phyloP scores from a whole-genome alignment of 1,140 invertebrate species.

The Wiebesia pumilae region DNA sequence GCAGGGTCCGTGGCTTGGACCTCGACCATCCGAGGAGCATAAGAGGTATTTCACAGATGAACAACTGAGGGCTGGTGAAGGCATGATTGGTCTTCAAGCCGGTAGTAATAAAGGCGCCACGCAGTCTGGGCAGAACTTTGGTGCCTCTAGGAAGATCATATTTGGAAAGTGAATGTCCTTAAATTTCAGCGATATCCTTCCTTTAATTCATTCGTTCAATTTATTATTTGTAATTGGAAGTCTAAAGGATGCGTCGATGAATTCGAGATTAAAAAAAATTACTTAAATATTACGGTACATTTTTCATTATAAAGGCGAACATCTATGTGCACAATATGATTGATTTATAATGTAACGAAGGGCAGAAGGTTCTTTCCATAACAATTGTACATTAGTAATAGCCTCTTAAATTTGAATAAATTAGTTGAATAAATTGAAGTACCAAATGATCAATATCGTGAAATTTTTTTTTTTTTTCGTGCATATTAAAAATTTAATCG shows the following conservation, averaged over 20 bases:
- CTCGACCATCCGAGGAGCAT: slow-evolving; percentile 92
- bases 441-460: too few species aligned
- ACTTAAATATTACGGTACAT: too few species aligned
- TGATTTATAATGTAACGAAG: too few species aligned
- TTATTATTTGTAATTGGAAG: neutral
- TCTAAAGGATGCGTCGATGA: too few species aligned
- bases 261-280: too few species aligned
- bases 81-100: slow-evolving; percentile 94
- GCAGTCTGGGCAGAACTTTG: slow-evolving; percentile 94
- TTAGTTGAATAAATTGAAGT: slow-evolving; percentile 28
- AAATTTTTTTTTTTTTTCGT: too few species aligned
- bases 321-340: too few species aligned
- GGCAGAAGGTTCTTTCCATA: too few species aligned
- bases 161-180: slow-evolving; percentile 83
- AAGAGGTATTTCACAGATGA: slow-evolving; percentile 94
- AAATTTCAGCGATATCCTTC: neutral
- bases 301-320: too few species aligned
- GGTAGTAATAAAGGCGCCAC: slow-evolving; percentile 97
- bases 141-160: slow-evolving; percentile 91
- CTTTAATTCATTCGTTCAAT: neutral
- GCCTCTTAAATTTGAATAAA: neutral
- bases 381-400: too few species aligned
- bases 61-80: slow-evolving; percentile 91
- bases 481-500: too few species aligned
- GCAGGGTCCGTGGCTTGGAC: slow-evolving; percentile 90